phyloP scores from a whole-genome alignment of 37 sponge, comb jelly and placozoan genomes.

The Mnemiopsis leidyi region DNA sequence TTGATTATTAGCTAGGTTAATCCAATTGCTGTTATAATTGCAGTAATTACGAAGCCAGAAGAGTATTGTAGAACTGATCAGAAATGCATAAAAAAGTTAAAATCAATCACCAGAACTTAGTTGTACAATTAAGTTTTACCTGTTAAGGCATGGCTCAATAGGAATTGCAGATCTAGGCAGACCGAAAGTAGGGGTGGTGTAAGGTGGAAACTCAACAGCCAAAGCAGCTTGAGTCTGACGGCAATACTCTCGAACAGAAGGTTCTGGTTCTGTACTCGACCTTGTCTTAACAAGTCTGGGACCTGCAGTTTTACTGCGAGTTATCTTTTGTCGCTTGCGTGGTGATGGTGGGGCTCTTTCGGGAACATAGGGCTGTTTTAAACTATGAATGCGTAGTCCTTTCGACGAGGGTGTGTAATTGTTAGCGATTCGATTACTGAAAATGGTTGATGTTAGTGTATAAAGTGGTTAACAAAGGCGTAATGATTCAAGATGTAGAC shows the following conservation, averaged over 20 bases:
- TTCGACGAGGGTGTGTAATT: constrained; percentile 49
- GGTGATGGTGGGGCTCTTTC: constrained; percentile 46
- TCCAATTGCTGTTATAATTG: no score
- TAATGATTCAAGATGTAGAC: no score
- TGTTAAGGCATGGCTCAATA: constrained; percentile 14
- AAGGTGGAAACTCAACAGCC: constrained; percentile 51
- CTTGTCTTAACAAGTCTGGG: not conserved
- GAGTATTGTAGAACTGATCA: no score
- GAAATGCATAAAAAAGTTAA: no score
- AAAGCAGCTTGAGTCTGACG: not conserved
- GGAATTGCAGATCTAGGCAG: constrained; percentile 27
- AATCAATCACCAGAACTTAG: no score
- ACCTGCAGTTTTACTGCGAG: constrained; percentile 24
- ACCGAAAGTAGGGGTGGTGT: constrained; percentile 33
- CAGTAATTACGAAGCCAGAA: no score
- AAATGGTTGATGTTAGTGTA: no score
- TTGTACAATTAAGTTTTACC: no score
- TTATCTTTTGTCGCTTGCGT: not conserved
- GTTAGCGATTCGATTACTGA: constrained; percentile 51
- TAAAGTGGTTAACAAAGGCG: no score
- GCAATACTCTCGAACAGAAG: not conserved
- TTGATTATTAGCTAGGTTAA: no score
- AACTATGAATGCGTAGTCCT: constrained; percentile 1
- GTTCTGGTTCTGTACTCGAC: not conserved
- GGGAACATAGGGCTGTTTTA: constrained; percentile 34